Evolutionary conservation across 2,888 invertebrate species (phyloP).

Genomic region (Clistopyga incitator): DNA sequence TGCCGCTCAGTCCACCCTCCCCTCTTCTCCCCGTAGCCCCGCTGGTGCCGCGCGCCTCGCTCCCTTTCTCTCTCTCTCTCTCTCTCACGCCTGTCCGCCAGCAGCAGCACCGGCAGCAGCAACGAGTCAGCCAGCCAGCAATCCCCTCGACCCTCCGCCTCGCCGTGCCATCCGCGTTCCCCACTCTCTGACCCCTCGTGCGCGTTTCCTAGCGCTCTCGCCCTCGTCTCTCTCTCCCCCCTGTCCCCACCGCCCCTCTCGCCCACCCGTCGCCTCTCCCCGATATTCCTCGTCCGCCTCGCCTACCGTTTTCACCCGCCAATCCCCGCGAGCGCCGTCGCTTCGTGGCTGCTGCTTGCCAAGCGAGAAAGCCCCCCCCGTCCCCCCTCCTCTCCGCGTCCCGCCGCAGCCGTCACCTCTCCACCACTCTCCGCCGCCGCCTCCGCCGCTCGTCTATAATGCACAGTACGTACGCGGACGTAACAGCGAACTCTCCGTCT

Average conservation of each 20-base stretch:
- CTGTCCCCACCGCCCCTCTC: constrained; percentile 60
- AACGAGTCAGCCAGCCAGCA: constrained; percentile 61
- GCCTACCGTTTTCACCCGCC: constrained; percentile 56
- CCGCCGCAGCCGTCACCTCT: constrained; percentile 66
- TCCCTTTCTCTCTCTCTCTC: constrained; percentile 58
- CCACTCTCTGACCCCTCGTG: constrained; percentile 70
- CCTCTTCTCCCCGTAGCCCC: constrained; percentile 54
- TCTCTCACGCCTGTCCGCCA: constrained; percentile 66
- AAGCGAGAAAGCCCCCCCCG: constrained; percentile 69
- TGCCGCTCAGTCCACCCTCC: constrained; percentile 70
- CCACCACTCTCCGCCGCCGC: constrained; percentile 58
- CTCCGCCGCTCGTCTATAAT: constrained; percentile 27
- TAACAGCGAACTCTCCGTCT: constrained; percentile 57
- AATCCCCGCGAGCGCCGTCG: constrained; percentile 68
- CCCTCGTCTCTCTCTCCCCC: constrained; percentile 61
- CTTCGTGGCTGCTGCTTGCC: constrained; percentile 67
- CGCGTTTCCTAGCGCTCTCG: constrained; percentile 69
- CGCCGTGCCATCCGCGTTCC: constrained; percentile 61
- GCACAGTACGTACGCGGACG: constrained; percentile 13
- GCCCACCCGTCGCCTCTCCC: constrained; percentile 51
- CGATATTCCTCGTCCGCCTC: constrained; percentile 25
- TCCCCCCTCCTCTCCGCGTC: no score
- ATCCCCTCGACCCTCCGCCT: constrained; percentile 64
- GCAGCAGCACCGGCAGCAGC: constrained; percentile 44
- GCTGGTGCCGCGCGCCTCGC: constrained; percentile 35